phyloP scores from a whole-genome alignment of 2,113 vertebrate species.

The Gallinago paraguaiae region DNA sequence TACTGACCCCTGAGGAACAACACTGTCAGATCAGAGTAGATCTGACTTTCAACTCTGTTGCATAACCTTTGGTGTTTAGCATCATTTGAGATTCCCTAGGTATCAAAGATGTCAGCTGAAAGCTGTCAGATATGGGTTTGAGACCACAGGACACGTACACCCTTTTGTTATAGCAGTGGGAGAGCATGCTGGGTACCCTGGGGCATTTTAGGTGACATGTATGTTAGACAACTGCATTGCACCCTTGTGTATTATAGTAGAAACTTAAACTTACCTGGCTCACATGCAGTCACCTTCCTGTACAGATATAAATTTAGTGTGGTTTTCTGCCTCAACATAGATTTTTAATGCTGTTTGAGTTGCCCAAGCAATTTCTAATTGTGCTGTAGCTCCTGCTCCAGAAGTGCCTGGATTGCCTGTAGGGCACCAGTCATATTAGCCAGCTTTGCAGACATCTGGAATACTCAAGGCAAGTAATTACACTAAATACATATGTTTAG shows the following conservation, averaged over 20 bases:
- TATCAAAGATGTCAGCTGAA: neutral
- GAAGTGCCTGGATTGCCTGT: neutral
- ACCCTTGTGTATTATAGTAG: neutral
- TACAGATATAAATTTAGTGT: neutral
- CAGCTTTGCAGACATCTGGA: neutral
- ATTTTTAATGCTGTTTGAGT: neutral
- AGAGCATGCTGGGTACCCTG: neutral
- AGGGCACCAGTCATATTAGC: neutral
- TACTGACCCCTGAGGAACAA: no score
- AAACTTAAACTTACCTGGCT: neutral
- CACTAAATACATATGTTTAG: neutral
- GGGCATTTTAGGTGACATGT: fast-evolving
- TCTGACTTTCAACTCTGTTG: neutral
- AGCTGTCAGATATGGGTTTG: neutral
- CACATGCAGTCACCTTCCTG: neutral
- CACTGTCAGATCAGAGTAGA: neutral
- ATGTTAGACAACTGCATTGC: neutral
- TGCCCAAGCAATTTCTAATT: neutral
- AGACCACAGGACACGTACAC: fast-evolving
- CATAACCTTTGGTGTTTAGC: neutral
- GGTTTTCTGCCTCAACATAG: neutral
- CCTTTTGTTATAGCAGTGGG: neutral
- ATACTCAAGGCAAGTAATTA: neutral
- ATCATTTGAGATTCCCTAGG: neutral
- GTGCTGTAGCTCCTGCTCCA: neutral